phyloP scores from a whole-genome alignment of 2,888 invertebrate species.

The Gymnosoma rotundatum region DNA sequence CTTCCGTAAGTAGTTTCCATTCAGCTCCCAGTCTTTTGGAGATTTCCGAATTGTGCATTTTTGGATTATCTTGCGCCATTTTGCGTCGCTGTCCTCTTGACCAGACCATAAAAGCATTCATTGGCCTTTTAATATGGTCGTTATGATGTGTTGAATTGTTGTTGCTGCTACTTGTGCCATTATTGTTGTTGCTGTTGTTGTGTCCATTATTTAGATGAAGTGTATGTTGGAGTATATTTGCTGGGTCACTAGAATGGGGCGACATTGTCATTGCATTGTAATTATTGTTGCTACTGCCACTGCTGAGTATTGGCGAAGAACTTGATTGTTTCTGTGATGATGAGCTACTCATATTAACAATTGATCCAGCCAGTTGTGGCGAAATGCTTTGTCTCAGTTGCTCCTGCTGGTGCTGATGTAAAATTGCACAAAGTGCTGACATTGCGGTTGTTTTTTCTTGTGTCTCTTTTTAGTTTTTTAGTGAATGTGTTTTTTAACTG shows the following conservation, averaged over 20 bases:
- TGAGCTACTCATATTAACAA: slow-evolving; percentile 66
- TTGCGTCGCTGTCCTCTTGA: slow-evolving; percentile 95
- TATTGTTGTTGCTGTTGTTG: slow-evolving; percentile 44
- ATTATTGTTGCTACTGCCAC: slow-evolving; percentile 51
- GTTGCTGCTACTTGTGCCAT: slow-evolving; percentile 39
- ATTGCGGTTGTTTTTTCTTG: slow-evolving; percentile 3
- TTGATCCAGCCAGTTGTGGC: slow-evolving; percentile 71
- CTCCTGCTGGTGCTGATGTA: slow-evolving; percentile 68
- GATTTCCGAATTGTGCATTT: slow-evolving; percentile 95
- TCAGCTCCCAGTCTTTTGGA: slow-evolving; percentile 94
- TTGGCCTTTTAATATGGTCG: slow-evolving; percentile 96
- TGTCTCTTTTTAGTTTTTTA: background rate
- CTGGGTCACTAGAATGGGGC: slow-evolving; percentile 56
- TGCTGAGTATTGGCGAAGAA: slow-evolving; percentile 73
- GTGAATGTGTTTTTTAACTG: background rate
- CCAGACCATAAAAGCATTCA: slow-evolving; percentile 99
- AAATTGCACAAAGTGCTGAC: slow-evolving; percentile 65
- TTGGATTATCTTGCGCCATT: slow-evolving; percentile 97
- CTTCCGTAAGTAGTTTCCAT: slow-evolving; percentile 94
- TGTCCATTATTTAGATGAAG: slow-evolving; percentile 58
- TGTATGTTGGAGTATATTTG: slow-evolving; percentile 61
- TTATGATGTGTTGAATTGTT: slow-evolving; percentile 72
- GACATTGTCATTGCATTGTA: slow-evolving; percentile 64
- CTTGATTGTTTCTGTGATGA: slow-evolving; percentile 72
- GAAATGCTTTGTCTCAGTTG: slow-evolving; percentile 67